Evolutionary conservation across 2,113 vertebrate genomes (phyloP), one percentile per base, ranked within the genome.

Genomic region (Carassius carassius): DNA sequence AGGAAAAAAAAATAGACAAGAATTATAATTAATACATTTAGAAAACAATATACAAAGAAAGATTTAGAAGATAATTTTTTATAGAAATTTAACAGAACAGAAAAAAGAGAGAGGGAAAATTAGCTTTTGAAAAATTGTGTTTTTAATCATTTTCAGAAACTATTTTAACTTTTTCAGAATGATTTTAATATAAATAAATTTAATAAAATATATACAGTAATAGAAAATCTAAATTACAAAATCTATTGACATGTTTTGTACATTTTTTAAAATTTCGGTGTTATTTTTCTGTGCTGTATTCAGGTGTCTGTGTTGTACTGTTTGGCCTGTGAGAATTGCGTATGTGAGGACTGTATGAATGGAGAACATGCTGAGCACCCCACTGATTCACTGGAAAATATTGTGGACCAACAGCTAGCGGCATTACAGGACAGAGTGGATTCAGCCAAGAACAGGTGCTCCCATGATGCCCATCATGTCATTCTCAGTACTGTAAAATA

Each of bases 291-390:
- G 11, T 82, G 14, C 3, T 72, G 21, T 23, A 76, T 84, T 21
- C 90, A 99, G 98, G 95, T 97, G 88, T 95, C 96, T 90, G 96
- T 96, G 25, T 94, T 97, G 87, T 99, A 96, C 90, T 99, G 97
- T 91, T 93, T 94, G 65, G 92, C 93, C 73, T 99, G 98, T 8
- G 94, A 96, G 90, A 96, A 94, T 11, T 94, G 95, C 6, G 95
- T 99, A 94, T 99, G 98, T 91, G 95, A 94, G 23, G 97, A 99
- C 85, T 99, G 98, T 87, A 91, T 95, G 0, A 91, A 92, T 63
- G 95, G 93, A 44, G 96, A 96, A 58, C 98, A 99, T 0, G 94
- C 93, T 0, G 96, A 96, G 35, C 98, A 99, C 88, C 94, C 96
- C 29, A 96, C 95, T 0, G 94, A 96, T 41, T 93, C 95, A 0